Evolutionary conservation across 2,888 invertebrate species (phyloP).

Genomic region (Aporophyla lueneburgensis): DNA sequence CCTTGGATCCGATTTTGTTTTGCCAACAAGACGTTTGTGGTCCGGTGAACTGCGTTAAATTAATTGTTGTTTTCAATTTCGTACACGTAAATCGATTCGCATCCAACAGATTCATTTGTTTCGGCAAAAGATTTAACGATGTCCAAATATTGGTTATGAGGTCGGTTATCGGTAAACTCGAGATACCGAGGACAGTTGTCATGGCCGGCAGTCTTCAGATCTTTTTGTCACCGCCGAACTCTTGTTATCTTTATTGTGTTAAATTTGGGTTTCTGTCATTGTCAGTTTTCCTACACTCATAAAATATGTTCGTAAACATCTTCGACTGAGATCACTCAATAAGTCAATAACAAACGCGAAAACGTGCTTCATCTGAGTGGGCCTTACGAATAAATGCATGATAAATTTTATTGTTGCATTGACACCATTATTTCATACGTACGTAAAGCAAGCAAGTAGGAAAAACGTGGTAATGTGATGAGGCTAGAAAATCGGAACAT

Average conservation of each 20-base stretch:
- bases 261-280: constrained; percentile 24
- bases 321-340: constrained; percentile 70
- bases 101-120: constrained; percentile 72
- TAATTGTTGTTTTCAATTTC: constrained; percentile 52
- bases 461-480: constrained; percentile 84
- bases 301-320: constrained; percentile 43
- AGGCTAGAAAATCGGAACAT: constrained; percentile 89
- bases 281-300: constrained; percentile 10
- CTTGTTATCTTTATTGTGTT: constrained; percentile 46
- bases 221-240: constrained; percentile 30
- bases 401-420: constrained; percentile 88
- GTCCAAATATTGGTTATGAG: constrained; percentile 85
- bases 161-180: constrained; percentile 84
- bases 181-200: constrained; percentile 66
- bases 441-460: constrained; percentile 72
- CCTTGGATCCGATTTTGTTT: constrained; percentile 78
- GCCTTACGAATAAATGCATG: constrained; percentile 83
- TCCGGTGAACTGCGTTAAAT: constrained; percentile 48
- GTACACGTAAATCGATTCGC: constrained; percentile 50
- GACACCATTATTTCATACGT: constrained; percentile 85
- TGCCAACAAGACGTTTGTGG: constrained; percentile 64
- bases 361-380: constrained; percentile 55
- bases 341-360: constrained; percentile 72
- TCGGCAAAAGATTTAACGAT: constrained; percentile 77
- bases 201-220: constrained; percentile 31